A percentile compares a stretch with the other conserved stretches of the same genome.
These are phyloP conservation scores for Scaptodrosophila latifasciaeformis DNA, from an alignment of 2,888 invertebrate genomes.

Conservation along the genomic window DNA sequence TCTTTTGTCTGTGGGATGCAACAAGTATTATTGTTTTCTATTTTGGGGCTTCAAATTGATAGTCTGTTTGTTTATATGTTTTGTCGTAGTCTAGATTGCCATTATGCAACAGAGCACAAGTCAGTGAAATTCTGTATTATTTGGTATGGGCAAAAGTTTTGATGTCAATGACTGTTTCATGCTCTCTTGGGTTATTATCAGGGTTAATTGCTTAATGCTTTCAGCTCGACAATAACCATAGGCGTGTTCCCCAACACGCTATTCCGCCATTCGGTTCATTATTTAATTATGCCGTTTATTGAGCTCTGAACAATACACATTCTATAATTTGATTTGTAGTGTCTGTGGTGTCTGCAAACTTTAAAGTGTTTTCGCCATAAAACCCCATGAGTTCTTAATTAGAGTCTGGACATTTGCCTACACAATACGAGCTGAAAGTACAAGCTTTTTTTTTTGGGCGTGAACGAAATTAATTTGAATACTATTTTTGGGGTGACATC, in stretches of 20 bases:
- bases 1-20: too few relatives aligned
- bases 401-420: not conserved
- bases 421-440: not conserved
- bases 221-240: constrained; percentile 12
- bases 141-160: constrained; percentile 12
- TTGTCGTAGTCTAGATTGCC: constrained; percentile 21
- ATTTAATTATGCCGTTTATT: constrained; percentile 35
- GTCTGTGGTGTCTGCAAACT: not conserved
- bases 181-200: constrained; percentile 4
- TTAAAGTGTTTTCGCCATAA: constrained; percentile 2
- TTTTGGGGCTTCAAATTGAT: constrained; percentile 48
- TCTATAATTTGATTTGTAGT: too few relatives aligned
- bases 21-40: constrained; percentile 58
- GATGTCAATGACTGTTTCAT: constrained; percentile 48
- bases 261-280: constrained; percentile 41
- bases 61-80: too few relatives aligned
- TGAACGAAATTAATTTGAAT: too few relatives aligned
- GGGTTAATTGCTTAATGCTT: constrained; percentile 59
- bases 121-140: constrained; percentile 25
- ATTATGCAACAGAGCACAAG: constrained; percentile 48
- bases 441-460: too few relatives aligned
- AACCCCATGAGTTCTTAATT: constrained; percentile 32
- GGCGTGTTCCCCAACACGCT: constrained; percentile 45
- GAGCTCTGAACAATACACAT: not conserved
- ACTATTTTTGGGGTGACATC: too few relatives aligned